Conservation (phyloP, 2,113 vertebrate genomes). For the Nothobranchius kuhntae region DNA sequence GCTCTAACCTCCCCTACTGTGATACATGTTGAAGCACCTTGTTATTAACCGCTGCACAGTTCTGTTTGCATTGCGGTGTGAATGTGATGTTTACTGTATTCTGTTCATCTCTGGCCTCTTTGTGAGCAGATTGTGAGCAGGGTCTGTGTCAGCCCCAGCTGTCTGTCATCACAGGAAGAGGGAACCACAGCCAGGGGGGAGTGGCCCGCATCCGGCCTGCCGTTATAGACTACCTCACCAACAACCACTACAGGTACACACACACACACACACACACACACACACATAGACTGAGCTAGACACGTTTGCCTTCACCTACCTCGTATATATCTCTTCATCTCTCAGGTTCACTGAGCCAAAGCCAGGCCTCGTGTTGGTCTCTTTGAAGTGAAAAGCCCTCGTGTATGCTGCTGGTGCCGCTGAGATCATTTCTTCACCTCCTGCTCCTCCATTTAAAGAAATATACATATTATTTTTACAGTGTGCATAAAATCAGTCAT, state of each 20-base stretch:
- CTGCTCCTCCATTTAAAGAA: not conserved
- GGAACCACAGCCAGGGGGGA: slow-evolving; percentile 96
- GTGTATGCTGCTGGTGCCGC: slow-evolving; percentile 25
- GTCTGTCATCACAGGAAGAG: slow-evolving; percentile 95
- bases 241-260: slow-evolving; percentile 87
- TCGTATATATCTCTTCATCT: slow-evolving; percentile 52
- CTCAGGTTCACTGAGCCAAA: slow-evolving; percentile 91
- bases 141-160: slow-evolving; percentile 87
- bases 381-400: slow-evolving; percentile 78
- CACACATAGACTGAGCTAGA: not conserved
- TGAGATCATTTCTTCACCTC: slow-evolving; percentile 19
- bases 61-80: no score
- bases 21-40: not conserved
- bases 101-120: slow-evolving; percentile 54
- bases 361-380: slow-evolving; percentile 87
- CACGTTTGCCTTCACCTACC: slow-evolving; percentile 21
- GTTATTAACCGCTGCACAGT: slow-evolving; percentile 4
- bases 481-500: not conserved
- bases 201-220: slow-evolving; percentile 95
- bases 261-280: slow-evolving; percentile 8
- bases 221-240: slow-evolving; percentile 94
- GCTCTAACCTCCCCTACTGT: no score
- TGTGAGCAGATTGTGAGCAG: slow-evolving; percentile 85
- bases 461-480: not conserved
- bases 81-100: not conserved